Conservation (phyloP, 2,888 invertebrate genomes). For the Thelaira solivaga region DNA sequence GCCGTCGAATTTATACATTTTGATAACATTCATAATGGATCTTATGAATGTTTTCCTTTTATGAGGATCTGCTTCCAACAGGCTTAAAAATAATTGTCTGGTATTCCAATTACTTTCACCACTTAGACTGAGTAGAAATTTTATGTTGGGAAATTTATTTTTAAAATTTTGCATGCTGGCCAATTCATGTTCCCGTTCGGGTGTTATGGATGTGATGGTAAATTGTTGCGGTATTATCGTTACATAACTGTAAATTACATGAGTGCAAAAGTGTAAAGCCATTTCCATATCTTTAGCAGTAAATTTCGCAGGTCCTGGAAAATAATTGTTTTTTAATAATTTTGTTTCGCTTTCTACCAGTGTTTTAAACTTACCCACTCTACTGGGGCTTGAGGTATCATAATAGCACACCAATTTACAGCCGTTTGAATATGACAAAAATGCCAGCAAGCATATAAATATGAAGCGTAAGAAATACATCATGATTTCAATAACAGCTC, state of each 20-base stretch:
- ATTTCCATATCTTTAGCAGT: constrained; percentile 84
- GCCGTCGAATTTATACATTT: constrained; percentile 90
- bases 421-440: not conserved
- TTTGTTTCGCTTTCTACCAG: not conserved
- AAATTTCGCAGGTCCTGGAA: constrained; percentile 89
- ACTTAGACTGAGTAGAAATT: constrained; percentile 86
- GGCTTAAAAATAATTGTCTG: constrained; percentile 82
- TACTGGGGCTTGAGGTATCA: not conserved
- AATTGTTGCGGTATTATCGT: constrained; percentile 83
- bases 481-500: not conserved
- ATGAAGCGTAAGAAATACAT: not conserved
- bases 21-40: constrained; percentile 83
- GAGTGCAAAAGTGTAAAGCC: constrained; percentile 87
- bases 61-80: constrained; percentile 82
- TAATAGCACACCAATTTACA: not conserved
- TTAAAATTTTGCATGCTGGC: constrained; percentile 84
- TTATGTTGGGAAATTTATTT: constrained; percentile 82
- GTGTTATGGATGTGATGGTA: constrained; percentile 84
- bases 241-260: constrained; percentile 88
- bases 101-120: constrained; percentile 83
- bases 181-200: constrained; percentile 85
- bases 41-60: constrained; percentile 85
- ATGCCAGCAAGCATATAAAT: not conserved
- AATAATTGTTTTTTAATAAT: constrained; percentile 50
- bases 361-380: not conserved